Conservation (phyloP, 35 echinoderm and acorn worm genomes). For the Apostichopus japonicus region DNA sequence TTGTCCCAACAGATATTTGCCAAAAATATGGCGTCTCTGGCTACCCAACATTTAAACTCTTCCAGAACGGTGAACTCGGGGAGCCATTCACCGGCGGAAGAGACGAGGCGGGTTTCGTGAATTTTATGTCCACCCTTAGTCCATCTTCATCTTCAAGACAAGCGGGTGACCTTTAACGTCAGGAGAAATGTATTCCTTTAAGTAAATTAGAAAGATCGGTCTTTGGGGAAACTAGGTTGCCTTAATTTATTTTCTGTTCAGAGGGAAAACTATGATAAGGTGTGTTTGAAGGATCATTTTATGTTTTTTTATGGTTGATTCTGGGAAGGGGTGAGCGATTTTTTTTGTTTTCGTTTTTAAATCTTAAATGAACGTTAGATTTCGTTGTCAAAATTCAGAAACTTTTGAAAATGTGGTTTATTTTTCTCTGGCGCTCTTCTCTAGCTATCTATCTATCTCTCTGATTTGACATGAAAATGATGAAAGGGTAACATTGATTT, state of each 20-base stretch:
- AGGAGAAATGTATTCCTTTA: constrained; percentile 6
- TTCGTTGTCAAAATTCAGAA: too few relatives aligned
- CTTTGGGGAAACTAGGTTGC: background rate
- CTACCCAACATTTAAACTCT: constrained; percentile 90
- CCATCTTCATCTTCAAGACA: constrained; percentile 23
- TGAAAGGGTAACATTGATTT: too few relatives aligned
- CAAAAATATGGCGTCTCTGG: constrained; percentile 70
- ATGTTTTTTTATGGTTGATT: too few relatives aligned
- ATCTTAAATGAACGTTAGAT: too few relatives aligned
- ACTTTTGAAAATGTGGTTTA: too few relatives aligned
- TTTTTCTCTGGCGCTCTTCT: too few relatives aligned
- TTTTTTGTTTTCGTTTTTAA: too few relatives aligned
- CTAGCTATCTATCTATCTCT: too few relatives aligned
- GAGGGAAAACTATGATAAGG: background rate
- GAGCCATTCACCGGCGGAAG: constrained; percentile 71
- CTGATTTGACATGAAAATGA: too few relatives aligned
- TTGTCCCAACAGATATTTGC: constrained; percentile 71
- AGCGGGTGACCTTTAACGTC: constrained; percentile 35
- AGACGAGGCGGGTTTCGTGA: constrained; percentile 63
- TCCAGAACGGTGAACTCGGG: constrained; percentile 54
- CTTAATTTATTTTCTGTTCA: background rate
- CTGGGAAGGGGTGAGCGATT: too few relatives aligned
- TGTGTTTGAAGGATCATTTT: background rate
- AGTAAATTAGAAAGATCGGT: background rate
- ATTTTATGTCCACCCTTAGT: constrained; percentile 61